Conservation (phyloP, 2,797 vertebrate species). For the Falco peregrinus region DNA sequence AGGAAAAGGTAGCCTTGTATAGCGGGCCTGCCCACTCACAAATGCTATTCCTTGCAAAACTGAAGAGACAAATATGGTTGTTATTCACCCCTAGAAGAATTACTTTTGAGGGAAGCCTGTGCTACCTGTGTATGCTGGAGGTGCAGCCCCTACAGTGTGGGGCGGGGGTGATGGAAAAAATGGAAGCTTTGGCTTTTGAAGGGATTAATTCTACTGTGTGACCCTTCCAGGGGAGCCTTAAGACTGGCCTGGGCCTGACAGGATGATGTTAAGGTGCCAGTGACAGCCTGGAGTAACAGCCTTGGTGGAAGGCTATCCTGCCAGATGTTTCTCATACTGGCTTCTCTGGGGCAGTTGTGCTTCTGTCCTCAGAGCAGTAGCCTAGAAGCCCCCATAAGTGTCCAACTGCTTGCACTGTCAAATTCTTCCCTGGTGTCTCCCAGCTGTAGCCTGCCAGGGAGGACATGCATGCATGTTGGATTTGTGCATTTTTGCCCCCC, state of each 20-base stretch:
- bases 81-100: not conserved
- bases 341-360: not conserved
- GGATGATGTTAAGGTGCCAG: not conserved
- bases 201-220: not conserved
- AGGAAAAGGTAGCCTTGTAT: not conserved
- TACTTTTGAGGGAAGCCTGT: not conserved
- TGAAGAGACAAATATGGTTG: not conserved
- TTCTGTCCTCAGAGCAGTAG: not conserved
- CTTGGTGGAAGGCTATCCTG: not conserved
- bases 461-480: not conserved
- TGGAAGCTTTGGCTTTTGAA: not conserved
- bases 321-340: not conserved
- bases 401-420: not conserved
- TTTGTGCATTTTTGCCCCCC: slow-evolving; percentile 29
- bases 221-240: not conserved
- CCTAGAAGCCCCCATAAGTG: not conserved
- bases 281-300: not conserved
- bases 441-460: not conserved
- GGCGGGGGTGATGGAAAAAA: not conserved
- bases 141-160: accelerated
- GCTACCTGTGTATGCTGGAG: not conserved
- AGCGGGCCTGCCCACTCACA: not conserved
- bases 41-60: not conserved
- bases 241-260: not conserved
- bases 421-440: not conserved